Evolutionary conservation across 2,888 invertebrate genomes (phyloP).

Genomic region (Sesamia inferens): DNA sequence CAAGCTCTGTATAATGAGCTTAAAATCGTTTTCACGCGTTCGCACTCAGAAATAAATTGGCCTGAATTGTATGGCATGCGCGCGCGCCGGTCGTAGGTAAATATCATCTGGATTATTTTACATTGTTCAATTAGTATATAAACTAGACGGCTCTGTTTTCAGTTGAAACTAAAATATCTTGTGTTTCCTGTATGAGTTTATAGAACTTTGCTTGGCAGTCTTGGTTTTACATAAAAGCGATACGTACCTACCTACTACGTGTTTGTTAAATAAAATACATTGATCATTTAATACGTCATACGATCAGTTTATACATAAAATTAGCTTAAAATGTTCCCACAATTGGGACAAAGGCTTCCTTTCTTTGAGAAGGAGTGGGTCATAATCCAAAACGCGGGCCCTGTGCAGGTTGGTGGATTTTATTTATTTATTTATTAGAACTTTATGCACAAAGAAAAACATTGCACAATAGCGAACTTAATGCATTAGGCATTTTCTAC

Average conservation of each 20-base stretch:
- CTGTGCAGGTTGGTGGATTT: no score
- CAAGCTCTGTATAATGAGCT: slow-evolving; percentile 54
- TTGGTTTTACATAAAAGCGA: neutral
- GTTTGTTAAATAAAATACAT: neutral
- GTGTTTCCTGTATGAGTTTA: neutral
- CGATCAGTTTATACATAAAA: no score
- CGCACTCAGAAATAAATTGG: slow-evolving; percentile 72
- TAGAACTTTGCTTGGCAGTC: neutral
- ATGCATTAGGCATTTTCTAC: no score
- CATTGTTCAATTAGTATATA: slow-evolving; percentile 46
- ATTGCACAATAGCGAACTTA: no score
- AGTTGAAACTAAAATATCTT: slow-evolving; percentile 21
- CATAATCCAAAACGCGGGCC: no score
- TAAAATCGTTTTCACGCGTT: slow-evolving; percentile 65
- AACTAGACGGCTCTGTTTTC: slow-evolving; percentile 60
- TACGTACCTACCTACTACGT: neutral
- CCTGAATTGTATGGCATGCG: slow-evolving; percentile 78
- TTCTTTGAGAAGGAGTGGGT: no score
- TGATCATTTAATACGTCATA: no score
- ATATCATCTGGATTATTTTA: slow-evolving; percentile 61
- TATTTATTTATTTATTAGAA: no score
- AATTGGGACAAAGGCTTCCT: no score
- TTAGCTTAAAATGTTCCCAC: no score
- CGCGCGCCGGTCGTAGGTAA: slow-evolving; percentile 59
- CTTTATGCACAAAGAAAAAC: no score